These are phyloP conservation scores for Pluvianellus socialis DNA, from an alignment of 2,113 vertebrate genomes.

Conservation along the genomic window DNA sequence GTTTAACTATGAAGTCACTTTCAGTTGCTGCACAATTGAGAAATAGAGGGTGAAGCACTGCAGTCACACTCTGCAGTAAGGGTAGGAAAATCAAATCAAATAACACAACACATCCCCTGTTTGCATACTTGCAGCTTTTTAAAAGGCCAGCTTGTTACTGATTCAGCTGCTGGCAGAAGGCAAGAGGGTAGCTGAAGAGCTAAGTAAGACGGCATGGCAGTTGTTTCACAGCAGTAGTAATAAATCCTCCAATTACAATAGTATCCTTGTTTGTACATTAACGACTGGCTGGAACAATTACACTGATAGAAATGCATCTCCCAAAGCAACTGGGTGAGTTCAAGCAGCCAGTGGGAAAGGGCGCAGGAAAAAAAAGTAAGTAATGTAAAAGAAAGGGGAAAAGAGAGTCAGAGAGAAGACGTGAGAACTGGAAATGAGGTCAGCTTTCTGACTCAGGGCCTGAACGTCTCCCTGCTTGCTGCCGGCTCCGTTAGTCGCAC, in stretches of 20 bases:
- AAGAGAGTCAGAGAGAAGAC: neutral
- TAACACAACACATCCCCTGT: neutral
- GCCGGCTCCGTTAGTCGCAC: neutral
- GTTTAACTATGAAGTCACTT: neutral
- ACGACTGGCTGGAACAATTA: slow-evolving; percentile 15
- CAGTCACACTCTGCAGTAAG: neutral
- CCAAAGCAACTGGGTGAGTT: neutral
- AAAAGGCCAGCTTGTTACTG: neutral
- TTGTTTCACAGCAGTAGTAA: slow-evolving; percentile 17
- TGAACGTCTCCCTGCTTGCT: neutral
- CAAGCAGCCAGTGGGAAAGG: slow-evolving; percentile 12
- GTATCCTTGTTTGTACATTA: slow-evolving; percentile 46
- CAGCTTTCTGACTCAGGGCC: neutral
- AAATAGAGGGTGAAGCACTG: neutral
- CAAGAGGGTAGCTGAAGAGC: neutral
- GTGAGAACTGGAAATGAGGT: slow-evolving; percentile 1
- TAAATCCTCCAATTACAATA: slow-evolving; percentile 42
- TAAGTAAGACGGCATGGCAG: neutral
- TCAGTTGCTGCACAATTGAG: neutral
- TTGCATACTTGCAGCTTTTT: neutral
- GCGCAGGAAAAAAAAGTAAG: neutral
- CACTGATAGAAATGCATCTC: slow-evolving; percentile 6
- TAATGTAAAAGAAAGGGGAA: neutral
- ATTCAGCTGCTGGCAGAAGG: neutral
- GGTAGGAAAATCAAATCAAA: neutral